A percentile compares a stretch with the other conserved stretches of the same genome.
Conservation (phyloP, 1,140 invertebrate species). For the Cydia splendana region DNA sequence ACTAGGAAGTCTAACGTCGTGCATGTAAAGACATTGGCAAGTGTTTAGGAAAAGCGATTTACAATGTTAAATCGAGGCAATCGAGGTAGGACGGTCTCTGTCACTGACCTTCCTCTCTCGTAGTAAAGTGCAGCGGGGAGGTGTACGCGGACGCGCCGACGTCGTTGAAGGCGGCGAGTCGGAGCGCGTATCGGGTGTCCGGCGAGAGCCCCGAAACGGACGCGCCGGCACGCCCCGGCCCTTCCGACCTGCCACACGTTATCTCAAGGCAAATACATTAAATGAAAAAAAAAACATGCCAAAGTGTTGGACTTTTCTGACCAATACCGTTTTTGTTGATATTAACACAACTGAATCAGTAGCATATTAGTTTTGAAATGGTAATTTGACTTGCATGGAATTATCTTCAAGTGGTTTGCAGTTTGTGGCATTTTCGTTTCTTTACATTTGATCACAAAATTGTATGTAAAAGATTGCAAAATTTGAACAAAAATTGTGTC, state of each 20-base stretch:
- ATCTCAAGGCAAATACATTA: neutral
- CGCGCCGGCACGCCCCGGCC: conserved; percentile 65
- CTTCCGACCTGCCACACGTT: conserved; percentile 57
- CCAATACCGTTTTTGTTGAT: neutral
- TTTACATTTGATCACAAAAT: no score
- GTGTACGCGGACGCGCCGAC: conserved; percentile 68
- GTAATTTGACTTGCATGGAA: no score
- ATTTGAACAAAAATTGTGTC: no score
- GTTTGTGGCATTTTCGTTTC: no score
- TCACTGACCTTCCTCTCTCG: conserved; percentile 66
- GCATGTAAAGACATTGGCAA: no score
- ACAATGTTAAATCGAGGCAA: neutral
- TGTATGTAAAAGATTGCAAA: no score
- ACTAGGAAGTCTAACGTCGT: no score
- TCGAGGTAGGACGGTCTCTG: no score
- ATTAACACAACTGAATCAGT: neutral
- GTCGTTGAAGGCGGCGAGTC: conserved; percentile 69
- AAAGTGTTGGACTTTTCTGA: neutral
- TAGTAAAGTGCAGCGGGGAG: conserved; percentile 69
- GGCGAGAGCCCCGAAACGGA: conserved; percentile 62
- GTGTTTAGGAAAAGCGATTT: no score
- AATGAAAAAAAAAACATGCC: neutral
- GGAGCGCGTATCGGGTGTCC: conserved; percentile 69
- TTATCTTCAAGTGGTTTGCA: no score
- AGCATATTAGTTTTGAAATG: no score